Percentiles rank a stretch among this genome's conserved stretches.
phyloP scores from a whole-genome alignment of 2,888 invertebrate genomes.

The Chorisops tibialis region DNA sequence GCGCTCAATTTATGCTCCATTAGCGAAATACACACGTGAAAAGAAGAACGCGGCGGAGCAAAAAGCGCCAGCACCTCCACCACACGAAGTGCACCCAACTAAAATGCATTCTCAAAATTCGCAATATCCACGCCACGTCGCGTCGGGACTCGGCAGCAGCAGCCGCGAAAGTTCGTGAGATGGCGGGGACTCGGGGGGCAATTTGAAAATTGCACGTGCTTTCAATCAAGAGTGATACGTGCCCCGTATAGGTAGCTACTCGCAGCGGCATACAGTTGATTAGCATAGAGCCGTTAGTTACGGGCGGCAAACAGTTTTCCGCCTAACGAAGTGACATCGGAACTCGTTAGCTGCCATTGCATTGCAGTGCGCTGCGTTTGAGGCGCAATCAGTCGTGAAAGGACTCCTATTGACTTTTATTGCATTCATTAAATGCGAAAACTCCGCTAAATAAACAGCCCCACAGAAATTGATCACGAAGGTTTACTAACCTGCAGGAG shows the following conservation, averaged over 20 bases:
- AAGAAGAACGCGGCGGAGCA: background rate
- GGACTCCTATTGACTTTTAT: slow-evolving; percentile 16
- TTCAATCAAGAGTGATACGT: slow-evolving; percentile 22
- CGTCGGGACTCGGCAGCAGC: background rate
- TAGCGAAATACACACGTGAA: slow-evolving; percentile 12
- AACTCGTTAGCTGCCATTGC: background rate
- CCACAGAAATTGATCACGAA: too few relatives aligned
- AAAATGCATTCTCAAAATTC: slow-evolving; percentile 10
- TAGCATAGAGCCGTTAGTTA: slow-evolving; percentile 13
- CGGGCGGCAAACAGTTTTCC: slow-evolving; percentile 7
- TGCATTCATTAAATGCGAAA: slow-evolving; percentile 18
- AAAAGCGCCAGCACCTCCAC: background rate
- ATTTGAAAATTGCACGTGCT: slow-evolving; percentile 27
- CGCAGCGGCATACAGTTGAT: slow-evolving; percentile 15
- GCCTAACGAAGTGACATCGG: background rate
- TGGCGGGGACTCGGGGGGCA: background rate
- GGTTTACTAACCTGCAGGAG: too few relatives aligned
- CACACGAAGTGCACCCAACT: slow-evolving; percentile 9
- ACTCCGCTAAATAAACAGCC: background rate
- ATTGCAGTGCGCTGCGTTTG: background rate
- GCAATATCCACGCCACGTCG: background rate
- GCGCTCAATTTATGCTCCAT: slow-evolving; percentile 20
- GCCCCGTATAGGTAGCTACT: background rate
- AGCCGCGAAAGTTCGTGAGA: background rate
- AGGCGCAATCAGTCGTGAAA: slow-evolving; percentile 18